A percentile compares a stretch with the other conserved stretches of the same genome.
phyloP scores from a whole-genome alignment of 2,797 vertebrate species.

The Squalus acanthias region DNA sequence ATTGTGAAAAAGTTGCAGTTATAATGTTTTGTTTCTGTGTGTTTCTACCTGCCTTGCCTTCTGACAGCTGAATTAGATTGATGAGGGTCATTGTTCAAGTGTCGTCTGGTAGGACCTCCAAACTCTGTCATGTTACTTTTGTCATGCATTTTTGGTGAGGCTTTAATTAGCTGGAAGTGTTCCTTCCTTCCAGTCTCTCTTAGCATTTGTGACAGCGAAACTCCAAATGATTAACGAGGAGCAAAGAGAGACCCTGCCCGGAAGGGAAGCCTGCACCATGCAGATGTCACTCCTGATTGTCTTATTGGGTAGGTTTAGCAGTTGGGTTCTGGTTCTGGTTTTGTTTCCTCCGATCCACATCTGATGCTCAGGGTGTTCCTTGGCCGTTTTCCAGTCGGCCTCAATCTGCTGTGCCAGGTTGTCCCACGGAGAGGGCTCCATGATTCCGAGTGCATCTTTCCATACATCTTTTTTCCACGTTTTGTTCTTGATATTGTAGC shows the following conservation, averaged over 20 bases:
- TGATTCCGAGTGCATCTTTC: background rate
- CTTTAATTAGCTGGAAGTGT: background rate
- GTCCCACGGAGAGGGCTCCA: background rate
- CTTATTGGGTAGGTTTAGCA: background rate
- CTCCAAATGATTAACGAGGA: background rate
- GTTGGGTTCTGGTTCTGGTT: background rate
- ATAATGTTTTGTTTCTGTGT: background rate
- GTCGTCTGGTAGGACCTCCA: background rate
- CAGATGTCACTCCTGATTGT: background rate
- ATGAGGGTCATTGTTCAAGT: background rate
- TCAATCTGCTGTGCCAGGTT: background rate
- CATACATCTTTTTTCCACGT: background rate
- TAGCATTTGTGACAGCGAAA: background rate
- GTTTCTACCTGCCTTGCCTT: background rate
- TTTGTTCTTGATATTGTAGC: background rate
- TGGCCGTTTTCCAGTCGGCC: background rate
- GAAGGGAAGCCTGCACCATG: background rate
- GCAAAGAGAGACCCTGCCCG: background rate
- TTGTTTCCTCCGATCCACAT: background rate
- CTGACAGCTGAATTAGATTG: background rate
- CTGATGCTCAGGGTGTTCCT: background rate
- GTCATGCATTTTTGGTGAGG: background rate
- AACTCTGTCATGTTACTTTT: background rate
- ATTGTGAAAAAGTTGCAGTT: background rate
- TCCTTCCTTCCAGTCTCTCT: background rate